Evolutionary conservation across 2,797 vertebrate species (phyloP).

Genomic region (Vireo griseus): DNA sequence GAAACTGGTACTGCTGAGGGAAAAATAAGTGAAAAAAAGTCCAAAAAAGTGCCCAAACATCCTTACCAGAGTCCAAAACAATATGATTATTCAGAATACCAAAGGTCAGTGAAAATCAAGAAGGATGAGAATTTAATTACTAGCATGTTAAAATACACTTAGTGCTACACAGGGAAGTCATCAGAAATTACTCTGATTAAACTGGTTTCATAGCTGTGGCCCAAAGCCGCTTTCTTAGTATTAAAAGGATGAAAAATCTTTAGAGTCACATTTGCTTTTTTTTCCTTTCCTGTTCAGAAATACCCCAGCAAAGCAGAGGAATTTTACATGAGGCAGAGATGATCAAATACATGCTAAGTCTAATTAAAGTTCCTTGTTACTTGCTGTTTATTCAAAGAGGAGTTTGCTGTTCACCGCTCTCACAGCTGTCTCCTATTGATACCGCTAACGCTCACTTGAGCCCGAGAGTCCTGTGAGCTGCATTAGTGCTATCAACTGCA

Average conservation of each 20-base stretch:
- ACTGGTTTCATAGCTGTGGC: neutral
- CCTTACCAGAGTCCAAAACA: neutral
- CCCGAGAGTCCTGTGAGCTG: neutral
- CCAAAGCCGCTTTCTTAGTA: neutral
- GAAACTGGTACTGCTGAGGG: neutral
- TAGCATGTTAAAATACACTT: neutral
- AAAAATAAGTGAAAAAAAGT: neutral
- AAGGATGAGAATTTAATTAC: neutral
- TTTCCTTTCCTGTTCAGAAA: neutral
- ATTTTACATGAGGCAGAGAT: neutral
- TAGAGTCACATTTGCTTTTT: neutral
- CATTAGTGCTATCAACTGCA: neutral
- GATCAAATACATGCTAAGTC: neutral
- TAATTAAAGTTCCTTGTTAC: neutral
- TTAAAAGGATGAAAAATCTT: neutral
- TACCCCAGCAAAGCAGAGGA: neutral
- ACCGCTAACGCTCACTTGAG: rapidly evolving
- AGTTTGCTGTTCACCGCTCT: neutral
- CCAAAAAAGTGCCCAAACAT: neutral
- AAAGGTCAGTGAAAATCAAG: neutral
- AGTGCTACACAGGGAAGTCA: rapidly evolving
- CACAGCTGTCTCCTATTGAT: neutral
- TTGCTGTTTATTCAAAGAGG: neutral
- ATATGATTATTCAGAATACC: neutral
- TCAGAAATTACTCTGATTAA: neutral